Percentiles rank a stretch among this genome's conserved stretches.
phyloP scores from a whole-genome alignment of 2,888 invertebrate genomes.

The Thalpophila matura region DNA sequence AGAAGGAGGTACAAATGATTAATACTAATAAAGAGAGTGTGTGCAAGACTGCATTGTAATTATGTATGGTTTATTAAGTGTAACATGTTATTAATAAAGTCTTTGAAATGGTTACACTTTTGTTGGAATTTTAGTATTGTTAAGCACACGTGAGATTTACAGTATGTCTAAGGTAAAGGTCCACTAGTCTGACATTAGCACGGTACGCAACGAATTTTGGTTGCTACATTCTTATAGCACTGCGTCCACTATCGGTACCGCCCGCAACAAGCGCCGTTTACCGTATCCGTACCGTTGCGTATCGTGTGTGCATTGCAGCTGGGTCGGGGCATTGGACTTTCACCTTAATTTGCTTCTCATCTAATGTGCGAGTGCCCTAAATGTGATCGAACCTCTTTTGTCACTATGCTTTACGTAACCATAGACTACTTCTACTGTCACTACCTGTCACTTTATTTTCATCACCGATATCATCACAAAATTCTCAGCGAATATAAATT shows the following conservation, averaged over 20 bases:
- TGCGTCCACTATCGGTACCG: too few species aligned
- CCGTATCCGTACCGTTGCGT: too few species aligned
- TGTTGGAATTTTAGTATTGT: not conserved
- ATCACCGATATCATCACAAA: slow-evolving; percentile 9
- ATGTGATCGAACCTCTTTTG: not conserved
- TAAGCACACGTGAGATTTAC: too few species aligned
- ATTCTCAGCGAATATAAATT: slow-evolving; percentile 9
- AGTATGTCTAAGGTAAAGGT: too few species aligned
- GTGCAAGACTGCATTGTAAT: not conserved
- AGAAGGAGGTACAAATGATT: not conserved
- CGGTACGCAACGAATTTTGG: too few species aligned
- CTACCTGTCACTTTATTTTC: slow-evolving; percentile 9
- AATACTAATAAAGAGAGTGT: not conserved
- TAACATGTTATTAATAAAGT: slow-evolving; percentile 11
- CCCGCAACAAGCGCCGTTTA: too few species aligned
- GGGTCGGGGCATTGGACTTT: too few species aligned
- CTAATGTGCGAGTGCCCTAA: too few species aligned
- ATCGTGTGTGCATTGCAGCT: too few species aligned
- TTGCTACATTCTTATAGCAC: too few species aligned
- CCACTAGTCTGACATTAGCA: too few species aligned
- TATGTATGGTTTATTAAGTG: not conserved
- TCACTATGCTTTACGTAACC: not conserved
- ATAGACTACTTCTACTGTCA: not conserved
- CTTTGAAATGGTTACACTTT: not conserved
- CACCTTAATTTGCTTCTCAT: too few species aligned